These are phyloP conservation scores for Phaedon cochleariae DNA, from an alignment of 2,888 invertebrate species.

Conservation along the genomic window DNA sequence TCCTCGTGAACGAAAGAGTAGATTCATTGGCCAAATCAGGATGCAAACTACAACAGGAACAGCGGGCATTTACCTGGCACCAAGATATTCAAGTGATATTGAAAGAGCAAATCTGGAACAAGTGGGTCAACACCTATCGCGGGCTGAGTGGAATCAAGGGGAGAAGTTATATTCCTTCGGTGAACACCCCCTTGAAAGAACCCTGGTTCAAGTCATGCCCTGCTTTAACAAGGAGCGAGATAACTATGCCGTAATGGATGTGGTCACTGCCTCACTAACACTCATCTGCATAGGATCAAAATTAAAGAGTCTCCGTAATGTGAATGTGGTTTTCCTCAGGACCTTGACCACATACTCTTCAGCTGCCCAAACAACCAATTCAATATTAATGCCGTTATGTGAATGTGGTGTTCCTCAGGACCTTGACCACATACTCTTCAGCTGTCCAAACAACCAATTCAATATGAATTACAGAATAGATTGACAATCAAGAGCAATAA, in stretches of 20 bases:
- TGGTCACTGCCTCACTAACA: conserved; percentile 4
- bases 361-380: background rate
- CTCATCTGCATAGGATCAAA: background rate
- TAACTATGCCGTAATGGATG: background rate
- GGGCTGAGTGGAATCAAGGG: background rate
- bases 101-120: background rate
- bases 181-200: background rate
- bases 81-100: background rate
- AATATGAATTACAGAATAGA: background rate
- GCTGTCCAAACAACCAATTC: background rate
- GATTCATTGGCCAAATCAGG: background rate
- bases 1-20: background rate
- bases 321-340: background rate
- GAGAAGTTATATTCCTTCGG: background rate
- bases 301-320: background rate
- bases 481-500: background rate
- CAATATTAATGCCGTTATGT: background rate
- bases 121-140: background rate
- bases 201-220: conserved; percentile 3
- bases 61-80: background rate
- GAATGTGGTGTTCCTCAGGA: background rate
- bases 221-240: background rate
- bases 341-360: background rate
- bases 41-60: background rate
- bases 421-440: conserved; percentile 1